Percentiles rank a stretch among this genome's conserved stretches.
Evolutionary conservation across 2,797 vertebrate genomes (phyloP).

Genomic region (Gambelia wislizenii): DNA sequence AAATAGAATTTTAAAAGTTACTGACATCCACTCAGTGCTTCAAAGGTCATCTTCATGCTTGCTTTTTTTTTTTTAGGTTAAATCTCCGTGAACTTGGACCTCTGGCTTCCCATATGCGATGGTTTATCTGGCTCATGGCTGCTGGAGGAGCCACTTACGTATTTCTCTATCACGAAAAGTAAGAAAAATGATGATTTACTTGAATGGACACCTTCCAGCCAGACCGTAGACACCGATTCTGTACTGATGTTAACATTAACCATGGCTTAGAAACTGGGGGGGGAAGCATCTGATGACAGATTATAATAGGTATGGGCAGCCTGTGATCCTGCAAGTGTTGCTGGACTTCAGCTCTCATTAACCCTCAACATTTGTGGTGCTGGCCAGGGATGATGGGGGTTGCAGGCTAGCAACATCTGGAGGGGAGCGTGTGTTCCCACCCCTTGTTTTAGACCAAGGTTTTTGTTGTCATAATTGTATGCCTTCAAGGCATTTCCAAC

Average conservation of each 20-base stretch:
- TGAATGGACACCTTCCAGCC: conserved; percentile 13
- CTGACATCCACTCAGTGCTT: conserved; percentile 30
- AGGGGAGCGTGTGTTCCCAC: neutral
- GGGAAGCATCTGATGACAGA: neutral
- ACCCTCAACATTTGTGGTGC: neutral
- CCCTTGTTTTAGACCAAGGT: neutral
- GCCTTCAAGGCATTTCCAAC: no score
- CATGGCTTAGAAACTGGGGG: neutral
- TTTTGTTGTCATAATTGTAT: no score
- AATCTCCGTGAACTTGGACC: conserved; percentile 97
- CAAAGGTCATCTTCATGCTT: conserved; percentile 61
- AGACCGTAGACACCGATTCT: neutral
- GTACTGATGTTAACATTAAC: neutral
- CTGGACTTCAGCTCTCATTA: no score
- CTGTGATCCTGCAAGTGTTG: neutral
- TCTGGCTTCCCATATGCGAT: conserved; percentile 95
- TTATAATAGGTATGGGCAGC: neutral
- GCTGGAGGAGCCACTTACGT: conserved; percentile 95
- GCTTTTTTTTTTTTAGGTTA: conserved; percentile 84
- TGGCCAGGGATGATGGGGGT: neutral
- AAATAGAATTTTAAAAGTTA: neutral
- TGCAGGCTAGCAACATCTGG: neutral
- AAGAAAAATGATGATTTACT: conserved; percentile 73
- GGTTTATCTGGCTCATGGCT: conserved; percentile 99
- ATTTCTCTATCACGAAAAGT: conserved; percentile 98